Evolutionary conservation across 2,888 invertebrate genomes (phyloP).

Genomic region (Ecliptopera silaceata): DNA sequence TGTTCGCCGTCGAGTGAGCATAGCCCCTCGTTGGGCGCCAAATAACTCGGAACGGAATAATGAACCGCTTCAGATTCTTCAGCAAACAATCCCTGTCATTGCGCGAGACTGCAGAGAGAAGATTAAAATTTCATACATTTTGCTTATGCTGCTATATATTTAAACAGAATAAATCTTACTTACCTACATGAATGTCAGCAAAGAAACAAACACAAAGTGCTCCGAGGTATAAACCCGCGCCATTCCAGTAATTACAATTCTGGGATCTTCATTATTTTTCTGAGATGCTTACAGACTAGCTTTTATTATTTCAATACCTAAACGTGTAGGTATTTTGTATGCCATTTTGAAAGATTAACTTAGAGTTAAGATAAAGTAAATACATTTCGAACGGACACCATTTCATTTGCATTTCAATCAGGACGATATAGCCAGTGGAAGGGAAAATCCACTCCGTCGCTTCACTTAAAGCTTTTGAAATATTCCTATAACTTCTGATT

Average conservation of each 20-base stretch:
- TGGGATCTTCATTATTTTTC: too few species aligned
- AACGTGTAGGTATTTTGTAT: slow-evolving; percentile 35
- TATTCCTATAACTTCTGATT: slow-evolving; percentile 81
- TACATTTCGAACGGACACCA: slow-evolving; percentile 74
- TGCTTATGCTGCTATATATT: slow-evolving; percentile 34
- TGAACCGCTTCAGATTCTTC: slow-evolving; percentile 67
- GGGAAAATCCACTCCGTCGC: slow-evolving; percentile 79
- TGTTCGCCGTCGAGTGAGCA: slow-evolving; percentile 52
- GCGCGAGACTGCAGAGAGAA: slow-evolving; percentile 51
- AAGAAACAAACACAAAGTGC: too few species aligned
- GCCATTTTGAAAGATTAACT: slow-evolving; percentile 65
- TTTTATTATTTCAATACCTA: neutral
- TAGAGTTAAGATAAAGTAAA: slow-evolving; percentile 70
- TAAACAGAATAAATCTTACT: neutral
- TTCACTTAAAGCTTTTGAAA: slow-evolving; percentile 81
- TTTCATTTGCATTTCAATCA: slow-evolving; percentile 82
- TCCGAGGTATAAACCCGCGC: too few species aligned
- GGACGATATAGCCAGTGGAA: slow-evolving; percentile 77
- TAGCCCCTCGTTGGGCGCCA: slow-evolving; percentile 65
- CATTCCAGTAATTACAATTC: too few species aligned
- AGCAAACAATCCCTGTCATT: slow-evolving; percentile 64
- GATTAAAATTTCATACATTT: slow-evolving; percentile 57
- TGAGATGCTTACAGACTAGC: too few species aligned
- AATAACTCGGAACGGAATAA: slow-evolving; percentile 71
- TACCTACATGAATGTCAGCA: too few species aligned